Percentiles rank a stretch among this genome's conserved stretches.
Evolutionary conservation across 2,113 vertebrate genomes (phyloP).

Genomic region (Mandrillus leucophaeus): DNA sequence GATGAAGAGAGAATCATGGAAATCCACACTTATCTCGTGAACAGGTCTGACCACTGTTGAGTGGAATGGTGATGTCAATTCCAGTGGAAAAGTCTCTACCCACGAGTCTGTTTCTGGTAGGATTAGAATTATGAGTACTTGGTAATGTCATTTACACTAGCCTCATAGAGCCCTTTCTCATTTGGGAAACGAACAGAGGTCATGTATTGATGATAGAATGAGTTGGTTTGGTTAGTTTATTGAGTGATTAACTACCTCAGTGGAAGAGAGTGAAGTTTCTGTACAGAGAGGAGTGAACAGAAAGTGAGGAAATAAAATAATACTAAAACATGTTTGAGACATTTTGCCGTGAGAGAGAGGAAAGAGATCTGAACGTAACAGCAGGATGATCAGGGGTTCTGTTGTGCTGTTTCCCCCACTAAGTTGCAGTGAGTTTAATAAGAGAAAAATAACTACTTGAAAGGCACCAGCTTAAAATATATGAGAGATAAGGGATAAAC

Average conservation of each 20-base stretch:
- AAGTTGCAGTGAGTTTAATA: neutral
- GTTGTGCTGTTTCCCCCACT: neutral
- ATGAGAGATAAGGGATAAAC: conserved; percentile 3
- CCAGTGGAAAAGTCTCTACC: neutral
- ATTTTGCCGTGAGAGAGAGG: neutral
- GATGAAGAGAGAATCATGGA: neutral
- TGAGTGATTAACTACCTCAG: neutral
- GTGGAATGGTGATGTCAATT: neutral
- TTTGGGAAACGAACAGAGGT: neutral
- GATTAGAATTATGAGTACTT: neutral
- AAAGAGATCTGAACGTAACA: neutral
- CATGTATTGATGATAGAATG: neutral
- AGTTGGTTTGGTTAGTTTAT: neutral
- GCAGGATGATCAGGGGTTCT: neutral
- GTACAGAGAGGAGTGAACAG: neutral
- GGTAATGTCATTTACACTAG: neutral
- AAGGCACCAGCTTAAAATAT: neutral
- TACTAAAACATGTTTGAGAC: neutral
- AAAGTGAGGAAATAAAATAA: neutral
- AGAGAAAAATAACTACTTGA: neutral
- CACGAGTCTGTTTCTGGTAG: neutral
- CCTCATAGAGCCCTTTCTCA: neutral
- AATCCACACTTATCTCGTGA: neutral
- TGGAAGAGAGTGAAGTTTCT: neutral
- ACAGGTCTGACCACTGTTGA: neutral